Percentiles rank a stretch among this genome's conserved stretches.
Evolutionary conservation across 2,113 vertebrate genomes (phyloP).

Genomic region (Thryonomys swinderianus): DNA sequence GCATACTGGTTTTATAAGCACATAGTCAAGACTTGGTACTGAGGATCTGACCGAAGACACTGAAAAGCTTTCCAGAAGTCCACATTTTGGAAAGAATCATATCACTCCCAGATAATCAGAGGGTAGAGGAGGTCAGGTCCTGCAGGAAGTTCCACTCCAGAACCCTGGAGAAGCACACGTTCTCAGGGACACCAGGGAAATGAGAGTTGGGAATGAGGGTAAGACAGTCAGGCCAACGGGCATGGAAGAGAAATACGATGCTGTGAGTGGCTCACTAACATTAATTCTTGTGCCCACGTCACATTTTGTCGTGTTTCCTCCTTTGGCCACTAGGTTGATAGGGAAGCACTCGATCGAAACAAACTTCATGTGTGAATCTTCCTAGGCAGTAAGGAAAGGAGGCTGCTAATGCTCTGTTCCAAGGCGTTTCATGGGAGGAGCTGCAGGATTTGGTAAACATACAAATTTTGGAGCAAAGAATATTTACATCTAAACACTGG

Average conservation of each 20-base stretch:
- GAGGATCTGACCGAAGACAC: neutral
- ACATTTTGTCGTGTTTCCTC: neutral
- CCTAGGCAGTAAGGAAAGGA: neutral
- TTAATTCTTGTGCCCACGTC: neutral
- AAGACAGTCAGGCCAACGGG: fast-evolving
- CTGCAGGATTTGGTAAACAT: neutral
- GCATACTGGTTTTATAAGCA: neutral
- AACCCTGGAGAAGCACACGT: fast-evolving
- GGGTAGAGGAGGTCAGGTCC: fast-evolving
- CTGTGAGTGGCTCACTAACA: neutral
- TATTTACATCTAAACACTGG: neutral
- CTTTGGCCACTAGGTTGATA: neutral
- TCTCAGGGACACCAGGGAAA: fast-evolving
- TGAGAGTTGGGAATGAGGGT: no score
- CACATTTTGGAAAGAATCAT: neutral
- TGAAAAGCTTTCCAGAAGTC: neutral
- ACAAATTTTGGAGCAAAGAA: neutral
- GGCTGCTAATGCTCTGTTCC: neutral
- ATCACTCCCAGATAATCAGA: neutral
- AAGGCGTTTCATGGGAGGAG: neutral
- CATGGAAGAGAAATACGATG: fast-evolving
- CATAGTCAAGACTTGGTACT: neutral
- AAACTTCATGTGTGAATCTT: neutral
- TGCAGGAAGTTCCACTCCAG: fast-evolving
- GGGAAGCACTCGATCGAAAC: no score